Conservation (phyloP, 2,888 invertebrate genomes). For the Epistrophella euchroma region DNA sequence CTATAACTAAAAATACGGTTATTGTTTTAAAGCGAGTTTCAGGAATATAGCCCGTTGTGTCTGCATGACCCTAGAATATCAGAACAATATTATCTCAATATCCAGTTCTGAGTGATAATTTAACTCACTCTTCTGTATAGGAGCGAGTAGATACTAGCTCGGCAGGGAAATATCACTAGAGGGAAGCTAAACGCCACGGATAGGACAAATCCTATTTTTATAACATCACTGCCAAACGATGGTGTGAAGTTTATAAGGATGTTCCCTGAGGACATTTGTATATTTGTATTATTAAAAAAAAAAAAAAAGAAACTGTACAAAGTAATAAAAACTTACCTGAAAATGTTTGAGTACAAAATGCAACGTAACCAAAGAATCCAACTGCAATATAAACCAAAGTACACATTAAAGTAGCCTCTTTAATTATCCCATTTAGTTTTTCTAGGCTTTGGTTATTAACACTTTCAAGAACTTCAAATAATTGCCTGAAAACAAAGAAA, state of each 20-base stretch:
- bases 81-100: not conserved
- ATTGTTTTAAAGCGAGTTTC: slow-evolving; percentile 92
- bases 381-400: slow-evolving; percentile 95
- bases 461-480: slow-evolving; percentile 96
- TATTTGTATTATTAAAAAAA: not conserved
- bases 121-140: slow-evolving; percentile 90
- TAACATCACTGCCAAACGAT: slow-evolving; percentile 92
- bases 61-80: slow-evolving; percentile 87
- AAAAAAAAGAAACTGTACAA: no score
- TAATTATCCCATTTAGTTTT: slow-evolving; percentile 94
- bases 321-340: slow-evolving; percentile 84
- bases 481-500: slow-evolving; percentile 86
- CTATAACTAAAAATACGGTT: slow-evolving; percentile 91
- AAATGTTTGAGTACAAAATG: slow-evolving; percentile 91
- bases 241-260: slow-evolving; percentile 94
- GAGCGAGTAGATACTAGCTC: slow-evolving; percentile 96
- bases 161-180: slow-evolving; percentile 97
- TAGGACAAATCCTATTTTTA: slow-evolving; percentile 97
- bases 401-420: slow-evolving; percentile 95
- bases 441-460: slow-evolving; percentile 94
- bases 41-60: slow-evolving; percentile 91
- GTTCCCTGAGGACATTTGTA: slow-evolving; percentile 87
- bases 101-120: not conserved
- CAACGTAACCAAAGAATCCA: slow-evolving; percentile 95
- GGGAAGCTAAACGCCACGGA: slow-evolving; percentile 98